Evolutionary conservation across 2,797 vertebrate species (phyloP).

Genomic region (Schizothorax lantsangensis): DNA sequence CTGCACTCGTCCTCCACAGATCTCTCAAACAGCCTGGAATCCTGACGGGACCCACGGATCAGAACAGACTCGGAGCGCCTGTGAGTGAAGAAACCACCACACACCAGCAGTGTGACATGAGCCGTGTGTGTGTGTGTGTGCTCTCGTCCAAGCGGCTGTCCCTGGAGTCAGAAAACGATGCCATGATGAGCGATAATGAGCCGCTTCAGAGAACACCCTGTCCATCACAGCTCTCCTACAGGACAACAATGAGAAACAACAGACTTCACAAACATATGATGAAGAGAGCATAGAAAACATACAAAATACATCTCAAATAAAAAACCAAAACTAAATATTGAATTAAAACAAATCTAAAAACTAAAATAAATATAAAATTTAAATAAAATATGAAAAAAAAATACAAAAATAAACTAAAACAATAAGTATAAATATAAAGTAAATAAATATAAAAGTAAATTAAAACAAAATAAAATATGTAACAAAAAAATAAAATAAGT

Average conservation of each 20-base stretch:
- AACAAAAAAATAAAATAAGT: no score
- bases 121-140: not conserved
- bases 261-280: constrained; percentile 24
- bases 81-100: not conserved
- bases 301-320: no score
- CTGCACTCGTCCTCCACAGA: constrained; percentile 12
- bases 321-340: no score
- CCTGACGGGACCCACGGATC: constrained; percentile 4
- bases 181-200: not conserved
- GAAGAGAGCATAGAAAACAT: not conserved
- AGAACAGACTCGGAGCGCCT: constrained; percentile 3
- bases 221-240: constrained; percentile 79
- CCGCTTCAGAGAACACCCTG: constrained; percentile 68
- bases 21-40: not conserved
- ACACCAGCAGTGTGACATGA: constrained; percentile 10
- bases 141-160: constrained; percentile 1
- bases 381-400: no score
- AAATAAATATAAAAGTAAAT: no score
- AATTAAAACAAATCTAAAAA: no score
- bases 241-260: constrained; percentile 12
- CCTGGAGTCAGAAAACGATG: constrained; percentile 39
- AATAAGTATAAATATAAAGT: no score
- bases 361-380: no score
- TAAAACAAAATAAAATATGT: no score
- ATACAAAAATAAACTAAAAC: no score